These are phyloP conservation scores for Scaeva pyrastri DNA, from an alignment of 2,888 invertebrate species.

Conservation along the genomic window DNA sequence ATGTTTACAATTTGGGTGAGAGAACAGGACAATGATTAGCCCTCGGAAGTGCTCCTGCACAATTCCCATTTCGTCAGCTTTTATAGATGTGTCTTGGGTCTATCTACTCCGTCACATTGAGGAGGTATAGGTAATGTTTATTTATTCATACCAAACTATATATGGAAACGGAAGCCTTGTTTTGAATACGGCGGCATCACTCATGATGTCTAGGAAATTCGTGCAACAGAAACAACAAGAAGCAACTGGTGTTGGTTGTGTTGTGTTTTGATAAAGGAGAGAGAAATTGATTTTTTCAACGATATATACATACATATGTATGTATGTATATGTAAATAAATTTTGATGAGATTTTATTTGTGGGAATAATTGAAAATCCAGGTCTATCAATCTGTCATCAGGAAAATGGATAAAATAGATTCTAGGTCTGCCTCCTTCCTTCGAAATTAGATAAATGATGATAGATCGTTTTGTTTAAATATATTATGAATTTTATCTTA, in stretches of 20 bases:
- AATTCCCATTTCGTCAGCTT: slow-evolving; percentile 15
- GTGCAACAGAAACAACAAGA: not conserved
- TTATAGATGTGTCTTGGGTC: not conserved
- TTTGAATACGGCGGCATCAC: not conserved
- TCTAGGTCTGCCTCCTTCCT: not conserved
- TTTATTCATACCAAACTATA: slow-evolving; percentile 15
- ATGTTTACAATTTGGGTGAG: not conserved
- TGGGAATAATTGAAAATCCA: slow-evolving; percentile 18
- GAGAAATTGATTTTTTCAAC: slow-evolving; percentile 36
- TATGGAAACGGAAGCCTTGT: not conserved
- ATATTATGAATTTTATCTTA: not conserved
- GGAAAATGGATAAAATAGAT: not conserved
- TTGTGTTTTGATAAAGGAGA: not conserved
- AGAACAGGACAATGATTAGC: slow-evolving; percentile 40
- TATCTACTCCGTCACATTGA: not conserved
- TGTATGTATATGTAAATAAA: not conserved
- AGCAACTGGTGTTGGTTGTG: slow-evolving; percentile 33
- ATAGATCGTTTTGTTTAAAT: not conserved
- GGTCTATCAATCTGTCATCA: not conserved
- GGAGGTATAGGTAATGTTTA: not conserved
- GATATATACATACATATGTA: not conserved
- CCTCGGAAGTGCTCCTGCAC: slow-evolving; percentile 19
- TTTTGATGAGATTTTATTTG: slow-evolving; percentile 28
- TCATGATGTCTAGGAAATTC: slow-evolving; percentile 27
- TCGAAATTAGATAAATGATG: slow-evolving; percentile 17